phyloP scores from a whole-genome alignment of 2,113 vertebrate genomes.

The Calidris pugnax region DNA sequence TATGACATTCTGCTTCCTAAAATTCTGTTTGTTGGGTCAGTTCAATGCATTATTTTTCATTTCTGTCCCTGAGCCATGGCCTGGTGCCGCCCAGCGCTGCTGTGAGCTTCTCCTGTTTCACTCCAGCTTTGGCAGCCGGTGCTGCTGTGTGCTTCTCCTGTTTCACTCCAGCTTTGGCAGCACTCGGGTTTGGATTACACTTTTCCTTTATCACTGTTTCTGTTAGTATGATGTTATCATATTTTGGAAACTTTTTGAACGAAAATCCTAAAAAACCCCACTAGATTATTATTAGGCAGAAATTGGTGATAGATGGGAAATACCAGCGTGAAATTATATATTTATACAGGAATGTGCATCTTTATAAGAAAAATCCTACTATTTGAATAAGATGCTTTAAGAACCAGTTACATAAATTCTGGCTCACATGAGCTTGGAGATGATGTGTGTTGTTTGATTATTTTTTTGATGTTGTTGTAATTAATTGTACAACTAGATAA shows the following conservation, averaged over 20 bases:
- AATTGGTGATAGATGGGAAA: background rate
- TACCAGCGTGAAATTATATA: background rate
- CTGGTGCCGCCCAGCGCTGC: background rate
- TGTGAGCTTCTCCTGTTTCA: background rate
- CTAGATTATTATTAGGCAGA: background rate
- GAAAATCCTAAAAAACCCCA: background rate
- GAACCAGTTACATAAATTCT: background rate
- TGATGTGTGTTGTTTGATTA: background rate
- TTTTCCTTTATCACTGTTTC: background rate
- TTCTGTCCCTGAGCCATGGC: background rate
- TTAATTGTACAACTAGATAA: slow-evolving; percentile 15
- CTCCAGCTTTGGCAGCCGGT: no score
- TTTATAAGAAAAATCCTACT: background rate
- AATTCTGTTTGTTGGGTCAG: background rate
- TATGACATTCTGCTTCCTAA: background rate
- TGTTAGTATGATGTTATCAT: no score
- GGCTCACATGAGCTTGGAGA: background rate
- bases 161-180: background rate
- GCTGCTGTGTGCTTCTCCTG: background rate
- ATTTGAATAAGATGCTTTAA: background rate
- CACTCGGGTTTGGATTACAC: background rate
- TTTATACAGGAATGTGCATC: background rate
- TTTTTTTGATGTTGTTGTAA: background rate
- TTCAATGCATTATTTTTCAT: background rate
- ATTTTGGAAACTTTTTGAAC: background rate